Conservation (phyloP, 2,888 invertebrate species). For the Vesta saturnalis region DNA sequence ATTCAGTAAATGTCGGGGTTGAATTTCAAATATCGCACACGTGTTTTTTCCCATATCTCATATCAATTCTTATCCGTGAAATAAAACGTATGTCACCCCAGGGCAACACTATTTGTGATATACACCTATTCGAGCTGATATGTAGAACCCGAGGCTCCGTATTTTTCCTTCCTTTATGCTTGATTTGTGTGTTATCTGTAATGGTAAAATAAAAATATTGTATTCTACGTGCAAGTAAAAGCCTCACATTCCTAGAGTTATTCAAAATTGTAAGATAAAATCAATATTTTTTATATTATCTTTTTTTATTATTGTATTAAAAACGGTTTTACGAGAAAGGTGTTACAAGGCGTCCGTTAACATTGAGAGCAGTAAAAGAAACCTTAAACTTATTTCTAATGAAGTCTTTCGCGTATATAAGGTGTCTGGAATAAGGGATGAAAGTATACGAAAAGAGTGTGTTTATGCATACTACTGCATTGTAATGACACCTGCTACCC, state of each 20-base stretch:
- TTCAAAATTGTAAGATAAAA: background rate
- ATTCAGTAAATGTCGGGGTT: constrained; percentile 22
- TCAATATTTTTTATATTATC: background rate
- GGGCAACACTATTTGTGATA: constrained; percentile 54
- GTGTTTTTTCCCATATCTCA: constrained; percentile 54
- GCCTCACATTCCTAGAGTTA: no score
- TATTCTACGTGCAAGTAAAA: constrained; percentile 23
- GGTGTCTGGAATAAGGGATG: constrained; percentile 35
- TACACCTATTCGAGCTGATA: constrained; percentile 50
- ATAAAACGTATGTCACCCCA: constrained; percentile 54
- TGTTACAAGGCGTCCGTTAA: background rate
- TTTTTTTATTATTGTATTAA: constrained; percentile 6
- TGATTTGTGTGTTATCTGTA: constrained; percentile 49
- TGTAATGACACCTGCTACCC: constrained; percentile 53
- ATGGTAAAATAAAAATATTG: constrained; percentile 42
- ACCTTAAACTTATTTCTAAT: constrained; percentile 38
- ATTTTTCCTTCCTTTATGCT: constrained; percentile 43
- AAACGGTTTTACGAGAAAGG: background rate
- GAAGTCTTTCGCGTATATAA: constrained; percentile 29
- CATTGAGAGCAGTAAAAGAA: constrained; percentile 25
- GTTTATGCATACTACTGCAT: constrained; percentile 48
- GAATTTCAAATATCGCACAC: constrained; percentile 44
- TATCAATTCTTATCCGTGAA: constrained; percentile 56
- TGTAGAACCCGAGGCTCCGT: constrained; percentile 45
- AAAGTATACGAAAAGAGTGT: constrained; percentile 44